Evolutionary conservation across 2,888 invertebrate species (phyloP).

Genomic region (Dasypogon diadema): DNA sequence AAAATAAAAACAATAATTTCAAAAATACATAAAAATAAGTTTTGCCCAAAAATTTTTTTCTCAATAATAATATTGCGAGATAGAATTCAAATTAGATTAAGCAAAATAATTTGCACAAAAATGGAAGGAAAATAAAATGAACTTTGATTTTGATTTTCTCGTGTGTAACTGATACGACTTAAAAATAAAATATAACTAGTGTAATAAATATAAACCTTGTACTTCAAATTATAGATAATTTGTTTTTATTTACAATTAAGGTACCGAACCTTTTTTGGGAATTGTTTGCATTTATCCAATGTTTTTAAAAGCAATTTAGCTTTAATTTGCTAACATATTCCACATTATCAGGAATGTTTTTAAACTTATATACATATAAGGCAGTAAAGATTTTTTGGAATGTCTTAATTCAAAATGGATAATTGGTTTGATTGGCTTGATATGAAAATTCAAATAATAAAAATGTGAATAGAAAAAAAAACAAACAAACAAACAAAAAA

Average conservation of each 20-base stretch:
- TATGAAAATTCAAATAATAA: no score
- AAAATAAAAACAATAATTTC: constrained; percentile 4
- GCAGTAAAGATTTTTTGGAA: no score
- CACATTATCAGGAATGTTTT: constrained; percentile 22
- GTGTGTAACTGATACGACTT: neutral
- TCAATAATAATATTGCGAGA: neutral
- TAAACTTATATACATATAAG: neutral
- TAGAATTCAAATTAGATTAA: constrained; percentile 14
- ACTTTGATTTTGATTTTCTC: constrained; percentile 2
- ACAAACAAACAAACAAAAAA: neutral
- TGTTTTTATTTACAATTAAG: constrained; percentile 8
- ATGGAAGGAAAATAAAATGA: constrained; percentile 9
- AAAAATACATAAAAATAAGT: constrained; percentile 14
- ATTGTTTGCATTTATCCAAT: neutral
- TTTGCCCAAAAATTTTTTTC: neutral
- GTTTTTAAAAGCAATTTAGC: neutral
- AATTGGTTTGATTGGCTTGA: no score
- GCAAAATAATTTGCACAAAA: constrained; percentile 9
- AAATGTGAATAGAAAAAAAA: no score
- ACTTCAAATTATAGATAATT: constrained; percentile 10
- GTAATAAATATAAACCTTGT: constrained; percentile 45
- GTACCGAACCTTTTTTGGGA: neutral
- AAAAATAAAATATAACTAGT: neutral
- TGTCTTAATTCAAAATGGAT: no score
- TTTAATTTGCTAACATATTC: neutral